Percentiles rank a stretch among this genome's conserved stretches.
phyloP scores from a whole-genome alignment of 2,797 vertebrate genomes.

The Hoplostethus mediterraneus region DNA sequence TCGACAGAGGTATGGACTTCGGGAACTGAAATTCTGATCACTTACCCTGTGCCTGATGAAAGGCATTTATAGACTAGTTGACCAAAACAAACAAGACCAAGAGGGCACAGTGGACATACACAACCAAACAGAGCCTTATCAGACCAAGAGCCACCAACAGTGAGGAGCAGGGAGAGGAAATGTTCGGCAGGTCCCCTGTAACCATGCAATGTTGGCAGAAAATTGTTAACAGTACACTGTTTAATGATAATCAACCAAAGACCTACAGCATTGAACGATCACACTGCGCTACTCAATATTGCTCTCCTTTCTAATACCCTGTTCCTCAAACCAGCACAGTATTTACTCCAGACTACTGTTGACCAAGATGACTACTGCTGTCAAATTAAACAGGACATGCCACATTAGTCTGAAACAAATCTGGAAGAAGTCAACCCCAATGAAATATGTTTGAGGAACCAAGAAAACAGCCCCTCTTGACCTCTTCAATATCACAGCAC shows the following conservation, averaged over 20 bases:
- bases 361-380: constrained; percentile 2
- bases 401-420: constrained; percentile 22
- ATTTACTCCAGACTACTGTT: constrained; percentile 13
- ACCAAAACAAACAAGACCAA: constrained; percentile 41
- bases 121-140: constrained; percentile 40
- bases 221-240: background rate
- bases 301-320: background rate
- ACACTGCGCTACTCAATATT: background rate
- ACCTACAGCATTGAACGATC: background rate
- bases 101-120: constrained; percentile 11
- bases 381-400: background rate
- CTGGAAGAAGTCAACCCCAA: background rate
- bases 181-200: background rate
- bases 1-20: constrained; percentile 55
- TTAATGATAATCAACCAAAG: background rate
- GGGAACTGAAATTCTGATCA: constrained; percentile 47
- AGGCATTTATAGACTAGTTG: constrained; percentile 49
- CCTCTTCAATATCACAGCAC: constrained; percentile 28
- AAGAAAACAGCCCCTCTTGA: constrained; percentile 16
- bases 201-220: background rate
- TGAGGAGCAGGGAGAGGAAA: background rate
- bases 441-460: background rate
- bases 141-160: constrained; percentile 4
- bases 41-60: constrained; percentile 31
- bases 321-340: constrained; percentile 9